Evolutionary conservation across 2,113 vertebrate species (phyloP), one percentile per base, ranked within the genome.

Genomic region (Arenaria interpres): DNA sequence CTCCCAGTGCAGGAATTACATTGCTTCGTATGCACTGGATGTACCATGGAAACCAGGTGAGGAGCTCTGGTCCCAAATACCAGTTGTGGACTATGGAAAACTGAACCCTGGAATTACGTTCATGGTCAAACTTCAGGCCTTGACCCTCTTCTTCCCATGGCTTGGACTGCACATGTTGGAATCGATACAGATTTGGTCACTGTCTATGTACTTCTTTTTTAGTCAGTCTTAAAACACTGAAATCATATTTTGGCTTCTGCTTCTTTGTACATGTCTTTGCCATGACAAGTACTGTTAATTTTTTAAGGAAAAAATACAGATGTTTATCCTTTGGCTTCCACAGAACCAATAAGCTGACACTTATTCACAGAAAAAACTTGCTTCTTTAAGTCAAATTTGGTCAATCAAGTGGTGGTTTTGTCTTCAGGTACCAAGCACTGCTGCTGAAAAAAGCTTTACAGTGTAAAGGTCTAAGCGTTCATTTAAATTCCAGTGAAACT

Each of bases 251-350:
- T 92, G 80, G 59, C 77, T 82, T 82, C 69, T 87, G 64, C 73
- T 93, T 51, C 90, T 94, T 89, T 95, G 83, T 94, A 89, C 77
- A 4, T 17, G 66, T 78, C 91, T 87, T 85, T 95, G 96, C 95
- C 87, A 77, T 92, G 91, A 93, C 89, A 95, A 91, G 84, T 35
- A 93, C 96, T 96, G 94, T 96, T 96, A 96, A 33, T 37, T 97
- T 95, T 91, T 87, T 85, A 92, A 85, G 83, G 83, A 88, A 84
- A 87, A 69, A 66, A 63, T 45, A 33, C 53, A 85, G 77, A 21
- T 83, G 14, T 46, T 96, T 85, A 83, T 94, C 59, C 63, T 67
- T 93, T 91, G 91, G 74, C 93, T 93, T 96, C 87, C 87, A 69
- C 57, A 94, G 69, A 85, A 68, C 41, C 13, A 72, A 39, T 90